These are phyloP conservation scores for Lochmaea crataegi DNA, from an alignment of 2,888 invertebrate species.

Conservation along the genomic window DNA sequence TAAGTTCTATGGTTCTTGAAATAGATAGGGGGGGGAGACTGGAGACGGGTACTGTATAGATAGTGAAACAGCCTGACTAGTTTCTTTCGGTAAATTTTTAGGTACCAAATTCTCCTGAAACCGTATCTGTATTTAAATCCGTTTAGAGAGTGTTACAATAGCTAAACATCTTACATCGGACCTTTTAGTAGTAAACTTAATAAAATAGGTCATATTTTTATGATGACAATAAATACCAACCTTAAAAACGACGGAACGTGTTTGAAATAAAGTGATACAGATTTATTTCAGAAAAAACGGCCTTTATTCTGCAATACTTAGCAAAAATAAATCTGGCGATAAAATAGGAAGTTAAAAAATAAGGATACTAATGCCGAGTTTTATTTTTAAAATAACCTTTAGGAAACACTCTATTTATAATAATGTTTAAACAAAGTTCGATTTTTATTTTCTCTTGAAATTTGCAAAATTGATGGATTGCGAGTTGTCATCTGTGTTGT, in stretches of 20 bases:
- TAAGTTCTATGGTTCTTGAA: too few relatives aligned
- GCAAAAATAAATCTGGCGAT: neutral
- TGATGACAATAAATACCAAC: neutral
- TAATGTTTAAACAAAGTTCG: neutral
- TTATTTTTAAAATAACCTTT: too few relatives aligned
- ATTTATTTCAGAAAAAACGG: neutral
- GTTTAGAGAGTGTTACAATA: neutral
- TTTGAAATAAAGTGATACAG: constrained; percentile 20
- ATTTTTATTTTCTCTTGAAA: too few relatives aligned
- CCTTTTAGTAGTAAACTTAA: neutral
- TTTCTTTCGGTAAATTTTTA: too few relatives aligned
- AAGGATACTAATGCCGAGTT: too few relatives aligned
- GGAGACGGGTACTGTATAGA: too few relatives aligned
- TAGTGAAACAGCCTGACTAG: too few relatives aligned
- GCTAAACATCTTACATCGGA: neutral
- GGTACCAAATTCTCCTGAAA: neutral
- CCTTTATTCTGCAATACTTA: neutral
- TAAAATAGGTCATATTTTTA: neutral
- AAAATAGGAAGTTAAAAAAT: neutral
- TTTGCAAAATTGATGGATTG: too few relatives aligned
- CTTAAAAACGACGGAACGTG: constrained; percentile 19
- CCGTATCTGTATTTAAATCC: neutral
- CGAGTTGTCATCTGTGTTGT: too few relatives aligned
- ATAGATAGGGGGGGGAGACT: too few relatives aligned
- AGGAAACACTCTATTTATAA: neutral